Evolutionary conservation across 2,797 vertebrate genomes (phyloP).

Genomic region (Linurgus olivaceus): DNA sequence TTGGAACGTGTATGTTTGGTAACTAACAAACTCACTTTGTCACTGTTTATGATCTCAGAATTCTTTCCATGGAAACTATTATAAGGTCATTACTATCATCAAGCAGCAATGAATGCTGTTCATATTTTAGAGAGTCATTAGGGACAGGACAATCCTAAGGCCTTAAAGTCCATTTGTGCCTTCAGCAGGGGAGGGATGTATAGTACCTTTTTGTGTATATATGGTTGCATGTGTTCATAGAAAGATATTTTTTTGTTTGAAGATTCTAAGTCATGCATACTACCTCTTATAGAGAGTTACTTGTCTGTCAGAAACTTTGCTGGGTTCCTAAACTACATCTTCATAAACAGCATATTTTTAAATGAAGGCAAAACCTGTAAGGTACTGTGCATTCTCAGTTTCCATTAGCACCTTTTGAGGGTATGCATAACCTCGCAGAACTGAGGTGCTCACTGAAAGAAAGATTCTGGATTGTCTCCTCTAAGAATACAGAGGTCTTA

Average conservation of each 20-base stretch:
- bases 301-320: background rate
- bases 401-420: background rate
- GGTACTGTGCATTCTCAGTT: background rate
- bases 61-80: conserved; percentile 78
- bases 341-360: background rate
- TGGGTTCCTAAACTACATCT: background rate
- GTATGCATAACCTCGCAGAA: background rate
- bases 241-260: background rate
- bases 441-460: background rate
- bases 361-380: background rate
- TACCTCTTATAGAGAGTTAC: background rate
- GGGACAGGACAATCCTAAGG: background rate
- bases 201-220: background rate
- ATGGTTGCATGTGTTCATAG: background rate
- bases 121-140: conserved; percentile 58
- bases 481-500: background rate
- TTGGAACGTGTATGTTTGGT: conserved; percentile 76
- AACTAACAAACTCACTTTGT: conserved; percentile 76
- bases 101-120: conserved; percentile 51
- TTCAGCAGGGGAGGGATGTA: background rate
- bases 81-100: conserved; percentile 66
- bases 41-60: conserved; percentile 78
- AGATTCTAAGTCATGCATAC: background rate
- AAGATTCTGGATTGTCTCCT: background rate
- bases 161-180: background rate